Evolutionary conservation across 2,113 vertebrate genomes (phyloP).

Genomic region (Brachirus orientalis): DNA sequence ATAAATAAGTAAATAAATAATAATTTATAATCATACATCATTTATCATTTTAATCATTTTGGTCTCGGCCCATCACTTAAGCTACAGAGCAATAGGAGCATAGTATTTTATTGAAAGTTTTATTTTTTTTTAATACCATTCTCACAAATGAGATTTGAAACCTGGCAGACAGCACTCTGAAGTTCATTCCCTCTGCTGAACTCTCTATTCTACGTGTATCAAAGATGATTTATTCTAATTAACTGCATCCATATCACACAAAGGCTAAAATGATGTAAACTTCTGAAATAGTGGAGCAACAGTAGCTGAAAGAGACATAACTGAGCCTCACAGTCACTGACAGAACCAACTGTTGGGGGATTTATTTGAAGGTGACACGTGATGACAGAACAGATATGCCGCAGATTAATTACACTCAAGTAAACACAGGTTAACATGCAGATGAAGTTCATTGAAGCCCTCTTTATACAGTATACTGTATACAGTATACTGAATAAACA

Average conservation of each 20-base stretch:
- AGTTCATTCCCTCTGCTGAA: conserved; percentile 36
- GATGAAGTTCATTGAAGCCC: neutral
- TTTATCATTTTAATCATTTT: no score
- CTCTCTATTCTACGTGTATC: neutral
- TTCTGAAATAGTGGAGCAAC: conserved; percentile 30
- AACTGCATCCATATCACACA: conserved; percentile 40
- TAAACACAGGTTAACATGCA: neutral
- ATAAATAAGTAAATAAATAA: no score
- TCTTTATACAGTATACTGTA: neutral
- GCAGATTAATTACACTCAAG: conserved; percentile 13
- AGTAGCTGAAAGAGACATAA: conserved; percentile 12
- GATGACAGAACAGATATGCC: conserved; percentile 13
- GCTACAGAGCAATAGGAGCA: no score
- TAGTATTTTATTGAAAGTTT: no score
- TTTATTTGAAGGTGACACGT: conserved; percentile 11
- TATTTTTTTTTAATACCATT: no score
- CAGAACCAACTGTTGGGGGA: neutral
- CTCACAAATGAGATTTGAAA: conserved; percentile 7
- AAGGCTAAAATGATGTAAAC: conserved; percentile 65
- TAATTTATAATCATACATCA: no score
- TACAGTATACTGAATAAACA: neutral
- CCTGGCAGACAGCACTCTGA: conserved; percentile 37
- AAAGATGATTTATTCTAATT: conserved; percentile 34
- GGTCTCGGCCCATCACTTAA: conserved; percentile 8
- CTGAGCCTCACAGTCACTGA: neutral